Base-by-base conservation (phyloP, 2,888 invertebrate genomes). In the Yponomeuta evonymella region DNA sequence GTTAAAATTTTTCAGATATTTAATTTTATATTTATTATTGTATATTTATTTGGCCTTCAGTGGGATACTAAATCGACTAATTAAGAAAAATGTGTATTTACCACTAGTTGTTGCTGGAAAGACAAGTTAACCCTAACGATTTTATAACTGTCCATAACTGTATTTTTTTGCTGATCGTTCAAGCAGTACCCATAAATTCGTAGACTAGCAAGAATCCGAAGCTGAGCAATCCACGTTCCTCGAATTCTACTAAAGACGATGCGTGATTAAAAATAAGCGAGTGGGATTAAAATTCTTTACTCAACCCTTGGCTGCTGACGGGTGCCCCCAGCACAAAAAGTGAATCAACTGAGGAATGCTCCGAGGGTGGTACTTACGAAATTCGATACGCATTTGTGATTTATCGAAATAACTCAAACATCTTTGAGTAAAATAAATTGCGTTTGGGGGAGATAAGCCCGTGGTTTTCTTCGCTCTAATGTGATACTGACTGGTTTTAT, bases 371-470 rank as follows among this genome's bases (percentile, higher is more conserved):
- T 83, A 83, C 84, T 83, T 83, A 83, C 81, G 90, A 86, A 88
- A 90, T 88, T 85, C 86, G 89, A 90, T 84, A 86, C 87, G 87
- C 85, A 82, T 87, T 89, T 86, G 84, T 88, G 89, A 91, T 91
- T 90, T 91, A 92, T 90, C 87, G 88, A 86, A 88, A 89, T 88
- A 86, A 84, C 86, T 87, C 82, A 82, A 86, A 87, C 85, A 84
- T 86, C 85, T 87, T 83, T 9, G 84, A 86, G 84, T 84, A 86
- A 79, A 79, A 86, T 88, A 87, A 88, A 88, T 88, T 81, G 85
- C 83, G 79, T 81, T 80, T 79, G 79, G 89, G 89, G 89, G 87
- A 89, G 89, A 89, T 89, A 88, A 87, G 83, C 86, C 82, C 82
- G 82, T 79, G 79, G 83, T 85, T 83, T 82, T 82, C 79, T 75